Evolutionary conservation across 2,888 invertebrate species (phyloP).

Genomic region (Biston stratarius): DNA sequence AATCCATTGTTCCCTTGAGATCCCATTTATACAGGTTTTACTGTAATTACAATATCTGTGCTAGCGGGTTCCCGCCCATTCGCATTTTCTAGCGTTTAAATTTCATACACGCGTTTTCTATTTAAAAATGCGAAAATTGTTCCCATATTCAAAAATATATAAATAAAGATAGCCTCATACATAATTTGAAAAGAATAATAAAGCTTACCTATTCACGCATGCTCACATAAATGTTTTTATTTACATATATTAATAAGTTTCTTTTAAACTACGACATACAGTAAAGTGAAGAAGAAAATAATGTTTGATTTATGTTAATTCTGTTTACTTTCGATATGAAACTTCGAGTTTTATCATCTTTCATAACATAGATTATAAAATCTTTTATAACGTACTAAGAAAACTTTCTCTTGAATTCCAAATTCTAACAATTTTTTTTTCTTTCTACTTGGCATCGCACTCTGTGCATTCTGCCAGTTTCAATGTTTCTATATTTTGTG

Average conservation of each 20-base stretch:
- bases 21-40: no score
- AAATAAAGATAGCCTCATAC: not conserved
- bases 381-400: not conserved
- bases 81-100: not conserved
- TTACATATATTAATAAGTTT: conserved; percentile 8
- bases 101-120: not conserved
- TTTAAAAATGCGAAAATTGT: conserved; percentile 2
- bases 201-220: not conserved
- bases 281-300: not conserved
- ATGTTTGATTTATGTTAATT: conserved; percentile 12
- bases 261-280: not conserved
- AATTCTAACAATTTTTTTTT: no score
- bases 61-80: no score
- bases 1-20: no score
- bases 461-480: no score
- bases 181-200: not conserved
- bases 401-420: not conserved
- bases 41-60: no score
- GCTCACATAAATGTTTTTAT: conserved; percentile 7
- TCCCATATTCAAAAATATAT: not conserved
- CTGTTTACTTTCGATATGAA: conserved; percentile 22
- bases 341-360: not conserved
- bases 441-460: no score
- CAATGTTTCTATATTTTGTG: no score
- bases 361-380: not conserved